Conservation (phyloP, 1,140 invertebrate genomes). For the Drosophila repleta region DNA sequence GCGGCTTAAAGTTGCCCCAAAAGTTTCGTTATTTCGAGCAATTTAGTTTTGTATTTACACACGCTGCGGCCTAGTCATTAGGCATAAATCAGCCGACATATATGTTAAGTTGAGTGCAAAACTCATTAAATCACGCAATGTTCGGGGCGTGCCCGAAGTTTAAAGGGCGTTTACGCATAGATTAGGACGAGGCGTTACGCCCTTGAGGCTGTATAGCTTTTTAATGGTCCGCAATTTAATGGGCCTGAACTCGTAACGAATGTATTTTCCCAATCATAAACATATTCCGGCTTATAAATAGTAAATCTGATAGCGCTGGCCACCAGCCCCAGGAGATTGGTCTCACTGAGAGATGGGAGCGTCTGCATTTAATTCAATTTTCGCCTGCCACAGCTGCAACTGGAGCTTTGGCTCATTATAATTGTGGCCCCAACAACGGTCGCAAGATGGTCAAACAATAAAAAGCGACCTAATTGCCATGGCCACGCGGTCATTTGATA, state of each 20-base stretch:
- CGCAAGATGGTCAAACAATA: slow-evolving; percentile 27
- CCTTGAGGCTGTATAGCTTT: slow-evolving; percentile 1
- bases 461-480: slow-evolving; percentile 45
- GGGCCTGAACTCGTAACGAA: background rate
- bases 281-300: slow-evolving; percentile 10
- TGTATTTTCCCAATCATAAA: slow-evolving; percentile 1
- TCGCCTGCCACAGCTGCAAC: slow-evolving; percentile 13
- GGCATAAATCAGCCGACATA: slow-evolving; percentile 62
- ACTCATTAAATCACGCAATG: slow-evolving; percentile 69
- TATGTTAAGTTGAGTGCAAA: slow-evolving; percentile 37
- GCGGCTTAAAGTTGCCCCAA: slow-evolving; percentile 70
- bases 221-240: slow-evolving; percentile 4
- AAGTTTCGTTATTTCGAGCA: slow-evolving; percentile 76
- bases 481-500: slow-evolving; percentile 36
- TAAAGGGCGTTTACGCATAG: slow-evolving; percentile 42
- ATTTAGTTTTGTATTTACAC: slow-evolving; percentile 79
- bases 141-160: slow-evolving; percentile 33
- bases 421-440: slow-evolving; percentile 19
- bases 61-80: slow-evolving; percentile 64
- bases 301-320: slow-evolving; percentile 8
- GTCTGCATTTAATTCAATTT: slow-evolving; percentile 68
- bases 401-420: slow-evolving; percentile 13
- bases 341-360: background rate
- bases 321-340: background rate
- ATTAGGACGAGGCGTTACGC: slow-evolving; percentile 4